Conservation (phyloP, 2,113 vertebrate species). For the Chaetodon trifascialis region DNA sequence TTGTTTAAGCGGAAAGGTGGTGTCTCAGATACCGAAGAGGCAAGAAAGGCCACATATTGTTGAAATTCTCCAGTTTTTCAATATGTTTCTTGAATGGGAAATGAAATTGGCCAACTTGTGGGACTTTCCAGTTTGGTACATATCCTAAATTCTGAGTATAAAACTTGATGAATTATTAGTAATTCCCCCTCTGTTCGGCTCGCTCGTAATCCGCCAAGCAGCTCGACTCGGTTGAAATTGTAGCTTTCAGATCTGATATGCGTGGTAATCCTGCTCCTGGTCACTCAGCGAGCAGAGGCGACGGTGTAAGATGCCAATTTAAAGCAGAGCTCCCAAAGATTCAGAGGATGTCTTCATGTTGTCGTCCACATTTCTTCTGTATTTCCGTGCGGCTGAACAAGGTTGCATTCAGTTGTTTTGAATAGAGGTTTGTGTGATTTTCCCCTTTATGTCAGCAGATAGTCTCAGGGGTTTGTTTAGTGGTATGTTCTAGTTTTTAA, state of each 20-base stretch:
- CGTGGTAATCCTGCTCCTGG: too few relatives aligned
- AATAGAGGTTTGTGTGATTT: background rate
- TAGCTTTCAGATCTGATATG: background rate
- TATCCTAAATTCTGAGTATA: fast-evolving
- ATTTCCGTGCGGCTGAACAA: background rate
- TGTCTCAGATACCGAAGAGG: too few relatives aligned
- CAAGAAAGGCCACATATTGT: too few relatives aligned
- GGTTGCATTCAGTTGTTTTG: background rate
- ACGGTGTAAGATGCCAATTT: background rate
- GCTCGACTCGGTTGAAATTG: too few relatives aligned
- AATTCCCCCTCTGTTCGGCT: background rate
- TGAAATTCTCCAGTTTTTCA: background rate
- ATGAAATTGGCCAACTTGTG: fast-evolving
- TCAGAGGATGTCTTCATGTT: background rate
- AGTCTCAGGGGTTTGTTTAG: background rate
- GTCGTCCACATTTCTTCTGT: background rate
- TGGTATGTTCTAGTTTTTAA: background rate
- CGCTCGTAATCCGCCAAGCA: background rate
- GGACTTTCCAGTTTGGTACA: background rate
- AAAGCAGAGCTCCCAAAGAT: background rate
- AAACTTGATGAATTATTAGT: too few relatives aligned
- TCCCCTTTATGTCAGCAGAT: background rate
- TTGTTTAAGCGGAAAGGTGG: background rate
- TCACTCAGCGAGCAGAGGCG: too few relatives aligned
- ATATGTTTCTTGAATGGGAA: too few relatives aligned